These are phyloP conservation scores for Sebastes matsubarae DNA, from an alignment of 2,797 vertebrate species.

Conservation along the genomic window DNA sequence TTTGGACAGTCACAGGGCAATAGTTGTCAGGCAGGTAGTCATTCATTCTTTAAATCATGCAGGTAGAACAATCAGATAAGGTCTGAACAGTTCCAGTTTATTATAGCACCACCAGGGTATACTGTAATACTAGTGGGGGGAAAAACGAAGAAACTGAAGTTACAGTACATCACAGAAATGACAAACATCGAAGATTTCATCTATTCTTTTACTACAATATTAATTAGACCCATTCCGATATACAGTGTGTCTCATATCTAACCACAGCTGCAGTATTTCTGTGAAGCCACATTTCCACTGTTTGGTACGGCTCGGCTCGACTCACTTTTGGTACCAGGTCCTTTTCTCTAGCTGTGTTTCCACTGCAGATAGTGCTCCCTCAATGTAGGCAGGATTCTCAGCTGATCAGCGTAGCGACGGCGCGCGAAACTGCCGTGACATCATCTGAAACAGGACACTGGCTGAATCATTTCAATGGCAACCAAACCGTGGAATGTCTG, in stretches of 20 bases:
- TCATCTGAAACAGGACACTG: no score
- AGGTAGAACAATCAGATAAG: not conserved
- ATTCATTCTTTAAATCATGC: not conserved
- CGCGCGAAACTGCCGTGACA: no score
- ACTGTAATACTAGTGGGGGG: not conserved
- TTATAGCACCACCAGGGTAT: not conserved
- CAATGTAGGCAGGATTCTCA: no score
- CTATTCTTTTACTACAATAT: not conserved
- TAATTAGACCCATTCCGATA: not conserved
- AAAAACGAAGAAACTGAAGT: not conserved
- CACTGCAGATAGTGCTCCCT: no score
- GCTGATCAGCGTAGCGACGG: no score
- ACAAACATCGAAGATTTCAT: not conserved
- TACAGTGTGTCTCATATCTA: not conserved
- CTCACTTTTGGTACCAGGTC: no score
- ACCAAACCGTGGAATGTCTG: no score
- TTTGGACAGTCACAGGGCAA: not conserved
- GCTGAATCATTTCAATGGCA: no score
- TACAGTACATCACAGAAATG: not conserved
- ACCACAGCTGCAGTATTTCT: not conserved
- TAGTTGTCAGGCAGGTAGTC: not conserved
- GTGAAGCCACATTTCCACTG: no score
- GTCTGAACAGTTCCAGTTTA: not conserved
- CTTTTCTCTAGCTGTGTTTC: no score
- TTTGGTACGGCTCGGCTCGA: no score